Evolutionary conservation across 2,797 vertebrate species (phyloP).

Genomic region (Xenops minutus): DNA sequence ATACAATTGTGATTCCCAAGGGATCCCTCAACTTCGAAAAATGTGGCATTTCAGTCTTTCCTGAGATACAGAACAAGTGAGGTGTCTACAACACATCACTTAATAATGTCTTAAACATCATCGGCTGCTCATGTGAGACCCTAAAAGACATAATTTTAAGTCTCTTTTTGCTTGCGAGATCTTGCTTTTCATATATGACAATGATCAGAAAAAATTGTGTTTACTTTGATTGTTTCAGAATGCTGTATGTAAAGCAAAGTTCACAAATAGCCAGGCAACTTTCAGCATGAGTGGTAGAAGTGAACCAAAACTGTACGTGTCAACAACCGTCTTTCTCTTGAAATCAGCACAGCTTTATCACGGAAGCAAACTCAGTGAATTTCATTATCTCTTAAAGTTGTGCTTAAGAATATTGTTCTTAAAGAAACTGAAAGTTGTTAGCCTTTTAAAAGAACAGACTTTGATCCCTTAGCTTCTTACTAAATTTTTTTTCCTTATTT

Average conservation of each 20-base stretch:
- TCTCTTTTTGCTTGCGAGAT: neutral
- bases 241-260: neutral
- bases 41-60: neutral
- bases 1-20: neutral
- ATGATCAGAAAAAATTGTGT: neutral
- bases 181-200: neutral
- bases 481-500: neutral
- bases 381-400: neutral
- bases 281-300: neutral
- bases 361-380: neutral
- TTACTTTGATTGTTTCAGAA: neutral
- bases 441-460: neutral
- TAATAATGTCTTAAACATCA: neutral
- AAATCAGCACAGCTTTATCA: neutral
- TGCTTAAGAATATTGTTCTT: neutral
- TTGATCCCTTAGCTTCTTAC: neutral
- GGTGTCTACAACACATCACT: neutral
- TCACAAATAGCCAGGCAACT: neutral
- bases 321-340: neutral
- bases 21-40: neutral
- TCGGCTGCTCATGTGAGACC: accelerated
- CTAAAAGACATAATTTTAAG: neutral
- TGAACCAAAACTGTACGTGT: neutral
- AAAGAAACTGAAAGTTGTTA: neutral
- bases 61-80: neutral